Percentiles rank a stretch among this genome's conserved stretches.
These are phyloP conservation scores for Eretmocerus hayati DNA, from an alignment of 2,888 invertebrate genomes.

Conservation along the genomic window DNA sequence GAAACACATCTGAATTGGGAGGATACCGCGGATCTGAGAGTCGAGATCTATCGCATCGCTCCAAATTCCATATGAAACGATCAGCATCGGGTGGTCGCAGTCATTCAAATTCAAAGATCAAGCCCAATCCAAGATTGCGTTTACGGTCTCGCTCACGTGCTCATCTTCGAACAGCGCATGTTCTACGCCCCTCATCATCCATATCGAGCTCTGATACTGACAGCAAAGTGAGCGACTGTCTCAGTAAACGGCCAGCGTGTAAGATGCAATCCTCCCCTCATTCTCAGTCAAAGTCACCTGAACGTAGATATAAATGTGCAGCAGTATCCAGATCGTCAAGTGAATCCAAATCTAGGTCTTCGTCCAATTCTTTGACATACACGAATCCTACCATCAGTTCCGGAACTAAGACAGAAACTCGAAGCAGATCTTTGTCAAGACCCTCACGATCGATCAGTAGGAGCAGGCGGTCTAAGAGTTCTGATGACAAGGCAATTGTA, in stretches of 20 bases:
- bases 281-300: constrained; percentile 29
- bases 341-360: constrained; percentile 37
- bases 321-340: too few species aligned
- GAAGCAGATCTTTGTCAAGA: constrained; percentile 33
- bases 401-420: constrained; percentile 35
- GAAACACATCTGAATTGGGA: constrained; percentile 37
- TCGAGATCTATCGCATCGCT: constrained; percentile 37
- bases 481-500: constrained; percentile 38
- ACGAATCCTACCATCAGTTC: too few species aligned
- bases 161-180: too few species aligned
- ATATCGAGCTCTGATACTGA: too few species aligned
- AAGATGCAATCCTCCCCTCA: constrained; percentile 31
- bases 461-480: constrained; percentile 38
- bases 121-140: too few species aligned
- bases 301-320: too few species aligned
- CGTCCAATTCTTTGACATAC: constrained; percentile 35
- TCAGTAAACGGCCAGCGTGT: constrained; percentile 41
- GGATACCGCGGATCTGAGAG: constrained; percentile 39
- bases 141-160: too few species aligned
- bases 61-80: constrained; percentile 32
- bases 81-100: constrained; percentile 38
- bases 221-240: too few species aligned
- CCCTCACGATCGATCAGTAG: constrained; percentile 36
- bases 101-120: too few species aligned
- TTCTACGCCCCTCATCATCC: too few species aligned